Evolutionary conservation across 2,113 vertebrate genomes (phyloP).

Genomic region (Megaceryle torquata): DNA sequence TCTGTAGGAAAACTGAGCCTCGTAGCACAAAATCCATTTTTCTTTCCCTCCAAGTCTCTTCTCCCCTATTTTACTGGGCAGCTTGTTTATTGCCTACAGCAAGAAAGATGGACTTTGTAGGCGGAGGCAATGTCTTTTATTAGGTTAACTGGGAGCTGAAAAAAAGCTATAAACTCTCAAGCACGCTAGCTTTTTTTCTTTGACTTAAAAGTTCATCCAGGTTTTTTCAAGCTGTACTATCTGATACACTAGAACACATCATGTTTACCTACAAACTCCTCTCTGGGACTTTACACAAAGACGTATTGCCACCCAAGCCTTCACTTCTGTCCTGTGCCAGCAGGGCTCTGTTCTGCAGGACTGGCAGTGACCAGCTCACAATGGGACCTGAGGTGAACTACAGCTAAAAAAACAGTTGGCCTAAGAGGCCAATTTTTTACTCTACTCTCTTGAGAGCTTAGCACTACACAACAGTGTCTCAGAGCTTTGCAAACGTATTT

Average conservation of each 20-base stretch:
- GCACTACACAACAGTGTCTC: background rate
- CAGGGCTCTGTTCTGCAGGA: background rate
- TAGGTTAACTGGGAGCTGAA: background rate
- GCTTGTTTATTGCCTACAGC: background rate
- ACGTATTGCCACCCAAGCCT: background rate
- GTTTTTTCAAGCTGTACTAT: background rate
- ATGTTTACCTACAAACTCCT: background rate
- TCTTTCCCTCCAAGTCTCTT: background rate
- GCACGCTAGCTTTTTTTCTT: background rate
- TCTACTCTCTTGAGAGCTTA: background rate
- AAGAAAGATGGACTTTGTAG: background rate
- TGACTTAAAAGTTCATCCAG: background rate
- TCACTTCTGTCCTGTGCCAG: background rate
- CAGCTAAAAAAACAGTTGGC: background rate
- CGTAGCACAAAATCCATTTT: background rate
- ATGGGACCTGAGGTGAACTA: background rate
- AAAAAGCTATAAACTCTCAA: background rate
- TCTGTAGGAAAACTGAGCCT: background rate
- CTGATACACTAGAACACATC: background rate
- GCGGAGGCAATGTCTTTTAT: background rate
- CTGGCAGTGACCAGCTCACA: background rate
- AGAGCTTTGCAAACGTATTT: background rate
- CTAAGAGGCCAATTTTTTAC: background rate
- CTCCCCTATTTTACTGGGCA: background rate
- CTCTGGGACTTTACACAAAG: background rate